Conservation (phyloP, 2,797 vertebrate species). For the Microcaecilia unicolor region DNA sequence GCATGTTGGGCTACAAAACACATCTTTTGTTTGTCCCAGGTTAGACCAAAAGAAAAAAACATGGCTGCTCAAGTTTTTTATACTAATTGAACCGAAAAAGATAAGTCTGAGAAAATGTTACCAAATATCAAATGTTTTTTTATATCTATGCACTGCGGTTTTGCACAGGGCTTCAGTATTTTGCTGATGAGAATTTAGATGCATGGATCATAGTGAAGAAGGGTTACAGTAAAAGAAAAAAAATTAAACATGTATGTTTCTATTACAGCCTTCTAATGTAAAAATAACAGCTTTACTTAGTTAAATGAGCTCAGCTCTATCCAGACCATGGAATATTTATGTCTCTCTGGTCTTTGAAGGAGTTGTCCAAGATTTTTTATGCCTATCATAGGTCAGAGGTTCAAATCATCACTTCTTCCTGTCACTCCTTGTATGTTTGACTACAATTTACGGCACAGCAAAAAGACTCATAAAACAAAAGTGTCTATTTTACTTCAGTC, state of each 20-base stretch:
- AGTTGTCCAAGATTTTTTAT: conserved; percentile 55
- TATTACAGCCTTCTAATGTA: conserved; percentile 21
- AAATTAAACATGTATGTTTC: conserved; percentile 10
- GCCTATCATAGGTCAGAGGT: conserved; percentile 51
- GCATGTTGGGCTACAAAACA: too few species aligned
- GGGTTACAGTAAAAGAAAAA: not conserved
- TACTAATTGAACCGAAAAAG: not conserved
- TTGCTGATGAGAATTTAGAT: too few species aligned
- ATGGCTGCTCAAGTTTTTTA: not conserved
- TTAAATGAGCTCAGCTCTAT: conserved; percentile 41
- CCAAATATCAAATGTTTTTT: not conserved
- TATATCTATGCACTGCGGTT: not conserved
- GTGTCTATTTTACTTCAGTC: conserved; percentile 59
- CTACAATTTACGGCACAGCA: conserved; percentile 56
- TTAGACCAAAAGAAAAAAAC: conserved; percentile 14
- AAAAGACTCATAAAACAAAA: conserved; percentile 58
- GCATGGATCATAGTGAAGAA: conserved; percentile 7
- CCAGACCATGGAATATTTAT: conserved; percentile 52
- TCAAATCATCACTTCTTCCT: conserved; percentile 60
- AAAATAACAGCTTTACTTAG: conserved; percentile 48
- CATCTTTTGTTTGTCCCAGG: too few species aligned
- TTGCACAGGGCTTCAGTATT: too few species aligned
- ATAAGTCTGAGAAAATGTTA: not conserved
- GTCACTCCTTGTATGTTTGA: conserved; percentile 53
- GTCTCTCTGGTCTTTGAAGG: conserved; percentile 49